A percentile compares a stretch with the other conserved stretches of the same genome.
Evolutionary conservation across 64 coral and sea anemone species (phyloP).

Genomic region (Actinia tenebrosa): DNA sequence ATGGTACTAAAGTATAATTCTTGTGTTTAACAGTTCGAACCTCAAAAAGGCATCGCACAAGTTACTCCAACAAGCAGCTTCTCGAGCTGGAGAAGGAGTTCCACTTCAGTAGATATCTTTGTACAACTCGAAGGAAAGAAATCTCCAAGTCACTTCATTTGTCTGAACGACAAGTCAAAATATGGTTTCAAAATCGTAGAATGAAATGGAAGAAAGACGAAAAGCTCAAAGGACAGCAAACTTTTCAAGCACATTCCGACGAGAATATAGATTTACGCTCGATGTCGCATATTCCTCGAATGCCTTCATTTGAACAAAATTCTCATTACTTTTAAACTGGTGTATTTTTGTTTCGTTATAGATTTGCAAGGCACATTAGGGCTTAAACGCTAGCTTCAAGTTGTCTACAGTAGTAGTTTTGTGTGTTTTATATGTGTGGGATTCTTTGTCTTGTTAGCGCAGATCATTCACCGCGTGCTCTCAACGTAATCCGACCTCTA

Average conservation of each 20-base stretch:
- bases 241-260: not conserved
- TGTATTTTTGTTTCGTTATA: not conserved
- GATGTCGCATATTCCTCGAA: not conserved
- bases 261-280: slow-evolving; percentile 8
- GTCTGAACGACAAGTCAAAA: slow-evolving; percentile 67
- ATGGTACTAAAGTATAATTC: not conserved
- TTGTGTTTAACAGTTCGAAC: slow-evolving; percentile 4
- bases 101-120: slow-evolving; percentile 55
- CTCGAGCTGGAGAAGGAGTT: slow-evolving; percentile 65
- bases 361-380: not conserved
- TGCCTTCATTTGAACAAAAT: not conserved
- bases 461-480: slow-evolving; percentile 11
- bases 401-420: not conserved
- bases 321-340: not conserved
- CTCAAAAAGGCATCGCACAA: slow-evolving; percentile 31
- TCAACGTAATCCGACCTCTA: slow-evolving; percentile 20
- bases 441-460: slow-evolving; percentile 3
- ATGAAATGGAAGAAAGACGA: slow-evolving; percentile 77
- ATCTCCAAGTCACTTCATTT: slow-evolving; percentile 38
- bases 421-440: not conserved
- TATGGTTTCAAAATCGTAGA: slow-evolving; percentile 67
- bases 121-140: slow-evolving; percentile 36
- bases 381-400: not conserved
- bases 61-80: slow-evolving; percentile 51
- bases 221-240: slow-evolving; percentile 26